These are phyloP conservation scores for Tiliqua scincoides DNA, from an alignment of 2,113 vertebrate species.

Conservation along the genomic window DNA sequence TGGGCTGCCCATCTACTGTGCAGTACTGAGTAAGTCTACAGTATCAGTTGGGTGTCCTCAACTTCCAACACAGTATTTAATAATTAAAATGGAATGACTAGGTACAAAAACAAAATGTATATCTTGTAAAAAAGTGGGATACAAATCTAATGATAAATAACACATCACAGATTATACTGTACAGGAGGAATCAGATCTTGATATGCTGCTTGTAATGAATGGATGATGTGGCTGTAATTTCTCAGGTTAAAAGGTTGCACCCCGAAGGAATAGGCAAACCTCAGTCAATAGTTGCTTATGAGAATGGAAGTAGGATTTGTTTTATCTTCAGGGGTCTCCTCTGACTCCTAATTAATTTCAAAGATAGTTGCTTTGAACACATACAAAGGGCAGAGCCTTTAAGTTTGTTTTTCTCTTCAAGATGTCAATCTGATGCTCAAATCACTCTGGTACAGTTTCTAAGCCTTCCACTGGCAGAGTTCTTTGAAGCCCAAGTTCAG, in stretches of 20 bases:
- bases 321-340: background rate
- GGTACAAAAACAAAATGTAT: background rate
- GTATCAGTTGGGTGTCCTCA: too few species aligned
- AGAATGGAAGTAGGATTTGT: background rate
- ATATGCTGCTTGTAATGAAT: background rate
- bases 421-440: background rate
- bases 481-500: background rate
- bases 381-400: background rate
- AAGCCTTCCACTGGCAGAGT: too few species aligned
- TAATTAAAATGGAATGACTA: background rate
- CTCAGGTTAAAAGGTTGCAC: background rate
- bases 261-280: background rate
- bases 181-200: background rate
- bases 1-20: too few species aligned
- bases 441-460: background rate
- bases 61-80: too few species aligned
- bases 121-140: background rate
- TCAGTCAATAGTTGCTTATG: background rate
- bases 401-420: background rate
- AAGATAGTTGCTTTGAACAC: constrained; percentile 2
- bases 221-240: background rate
- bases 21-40: too few species aligned
- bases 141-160: background rate
- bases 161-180: background rate
- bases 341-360: constrained; percentile 36